Conservation (phyloP, 2,888 invertebrate genomes). For the Parnassius orleans region DNA sequence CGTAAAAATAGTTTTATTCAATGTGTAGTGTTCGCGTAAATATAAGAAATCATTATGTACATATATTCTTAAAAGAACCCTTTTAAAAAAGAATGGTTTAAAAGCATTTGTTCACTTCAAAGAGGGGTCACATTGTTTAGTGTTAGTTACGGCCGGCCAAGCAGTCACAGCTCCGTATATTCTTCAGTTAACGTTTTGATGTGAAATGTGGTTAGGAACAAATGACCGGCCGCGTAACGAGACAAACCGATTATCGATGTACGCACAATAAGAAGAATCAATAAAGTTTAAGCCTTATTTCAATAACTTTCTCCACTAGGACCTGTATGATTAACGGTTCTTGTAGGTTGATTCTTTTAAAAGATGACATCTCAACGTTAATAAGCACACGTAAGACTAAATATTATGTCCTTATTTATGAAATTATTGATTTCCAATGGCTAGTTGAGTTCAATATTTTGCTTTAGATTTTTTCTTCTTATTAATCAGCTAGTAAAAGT, state of each 20-base stretch:
- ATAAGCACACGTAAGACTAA: background rate
- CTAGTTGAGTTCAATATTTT: no score
- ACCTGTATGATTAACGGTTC: slow-evolving; percentile 19
- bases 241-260: slow-evolving; percentile 51
- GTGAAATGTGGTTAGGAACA: slow-evolving; percentile 43
- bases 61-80: slow-evolving; percentile 33
- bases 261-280: slow-evolving; percentile 58
- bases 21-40: no score
- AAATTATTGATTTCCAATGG: no score
- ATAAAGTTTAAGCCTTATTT: slow-evolving; percentile 35
- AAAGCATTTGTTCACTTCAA: slow-evolving; percentile 39
- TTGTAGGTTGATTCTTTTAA: slow-evolving; percentile 8
- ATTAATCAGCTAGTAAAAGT: no score
- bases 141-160: slow-evolving; percentile 39
- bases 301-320: slow-evolving; percentile 27
- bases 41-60: no score
- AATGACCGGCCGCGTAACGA: slow-evolving; percentile 31
- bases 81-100: slow-evolving; percentile 42
- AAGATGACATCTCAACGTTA: slow-evolving; percentile 9
- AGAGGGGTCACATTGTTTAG: slow-evolving; percentile 45
- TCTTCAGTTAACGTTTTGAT: slow-evolving; percentile 55
- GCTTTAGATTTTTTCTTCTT: no score
- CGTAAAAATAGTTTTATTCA: no score
- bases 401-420: no score
- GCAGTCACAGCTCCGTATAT: slow-evolving; percentile 51